Evolutionary conservation across 2,888 invertebrate species (phyloP).

Genomic region (Bunonema sp.): DNA sequence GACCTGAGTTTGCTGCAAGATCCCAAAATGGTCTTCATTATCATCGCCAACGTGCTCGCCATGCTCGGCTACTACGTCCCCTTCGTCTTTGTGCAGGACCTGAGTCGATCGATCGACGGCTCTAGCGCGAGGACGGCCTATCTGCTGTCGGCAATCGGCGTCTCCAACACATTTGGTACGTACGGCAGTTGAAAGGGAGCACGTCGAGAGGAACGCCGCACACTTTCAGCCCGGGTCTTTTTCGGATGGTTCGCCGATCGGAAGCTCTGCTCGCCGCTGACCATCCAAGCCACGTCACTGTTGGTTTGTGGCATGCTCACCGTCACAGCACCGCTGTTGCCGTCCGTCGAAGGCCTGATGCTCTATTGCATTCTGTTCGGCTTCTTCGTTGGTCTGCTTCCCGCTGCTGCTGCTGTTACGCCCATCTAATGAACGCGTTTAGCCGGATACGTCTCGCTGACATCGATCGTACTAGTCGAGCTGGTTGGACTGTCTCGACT

Average conservation of each 20-base stretch:
- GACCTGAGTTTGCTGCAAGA: constrained; percentile 68
- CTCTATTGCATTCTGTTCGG: no score
- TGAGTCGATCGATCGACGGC: constrained; percentile 18
- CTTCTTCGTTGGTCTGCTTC: no score
- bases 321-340: no score
- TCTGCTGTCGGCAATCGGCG: constrained; percentile 40
- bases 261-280: constrained; percentile 58
- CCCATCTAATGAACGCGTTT: no score
- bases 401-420: no score
- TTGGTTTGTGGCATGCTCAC: no score
- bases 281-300: no score
- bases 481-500: no score
- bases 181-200: neutral
- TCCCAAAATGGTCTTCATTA: constrained; percentile 72
- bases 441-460: no score
- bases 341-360: no score
- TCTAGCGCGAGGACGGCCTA: constrained; percentile 13
- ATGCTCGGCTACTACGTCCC: constrained; percentile 88
- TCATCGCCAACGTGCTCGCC: constrained; percentile 78
- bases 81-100: constrained; percentile 58
- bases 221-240: constrained; percentile 52
- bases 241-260: constrained; percentile 57
- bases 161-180: constrained; percentile 67
- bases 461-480: no score
- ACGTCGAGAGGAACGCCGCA: no score